Evolutionary conservation across 2,113 vertebrate genomes (phyloP).

Genomic region (Salvelinus alpinus): DNA sequence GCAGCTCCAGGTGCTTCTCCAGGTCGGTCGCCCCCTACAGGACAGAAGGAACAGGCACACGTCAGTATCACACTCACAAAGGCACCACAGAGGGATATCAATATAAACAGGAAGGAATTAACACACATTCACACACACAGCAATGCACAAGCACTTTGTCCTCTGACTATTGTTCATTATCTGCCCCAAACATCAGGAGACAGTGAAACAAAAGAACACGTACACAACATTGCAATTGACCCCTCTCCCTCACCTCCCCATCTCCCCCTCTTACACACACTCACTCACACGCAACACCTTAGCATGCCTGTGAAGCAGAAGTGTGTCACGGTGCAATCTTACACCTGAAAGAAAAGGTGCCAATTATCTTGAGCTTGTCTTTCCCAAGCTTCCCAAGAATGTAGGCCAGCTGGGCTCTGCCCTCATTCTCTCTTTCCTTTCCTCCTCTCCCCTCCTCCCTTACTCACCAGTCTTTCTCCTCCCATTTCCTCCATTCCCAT

Average conservation of each 20-base stretch:
- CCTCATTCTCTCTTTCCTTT: constrained; percentile 83
- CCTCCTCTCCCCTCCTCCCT: constrained; percentile 76
- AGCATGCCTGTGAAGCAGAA: no score
- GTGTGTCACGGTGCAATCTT: constrained; percentile 78
- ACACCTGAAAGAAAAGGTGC: constrained; percentile 65
- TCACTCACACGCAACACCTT: constrained; percentile 74
- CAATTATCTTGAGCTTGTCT: no score
- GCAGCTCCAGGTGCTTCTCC: constrained; percentile 91
- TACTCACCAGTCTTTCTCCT: constrained; percentile 49
- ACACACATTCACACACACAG: neutral
- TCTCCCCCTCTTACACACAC: neutral
- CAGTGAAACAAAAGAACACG: no score
- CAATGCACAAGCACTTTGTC: neutral
- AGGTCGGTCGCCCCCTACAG: constrained; percentile 85
- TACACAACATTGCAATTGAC: neutral
- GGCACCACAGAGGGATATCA: neutral
- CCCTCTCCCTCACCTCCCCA: neutral
- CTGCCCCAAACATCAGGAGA: no score
- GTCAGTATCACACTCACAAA: neutral
- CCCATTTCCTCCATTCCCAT: neutral
- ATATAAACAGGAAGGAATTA: neutral
- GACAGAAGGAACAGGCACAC: neutral
- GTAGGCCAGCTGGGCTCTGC: constrained; percentile 73
- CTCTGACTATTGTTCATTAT: neutral
- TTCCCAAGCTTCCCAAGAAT: no score